Evolutionary conservation across 2,797 vertebrate genomes (phyloP).

Genomic region (Allobates femoralis): DNA sequence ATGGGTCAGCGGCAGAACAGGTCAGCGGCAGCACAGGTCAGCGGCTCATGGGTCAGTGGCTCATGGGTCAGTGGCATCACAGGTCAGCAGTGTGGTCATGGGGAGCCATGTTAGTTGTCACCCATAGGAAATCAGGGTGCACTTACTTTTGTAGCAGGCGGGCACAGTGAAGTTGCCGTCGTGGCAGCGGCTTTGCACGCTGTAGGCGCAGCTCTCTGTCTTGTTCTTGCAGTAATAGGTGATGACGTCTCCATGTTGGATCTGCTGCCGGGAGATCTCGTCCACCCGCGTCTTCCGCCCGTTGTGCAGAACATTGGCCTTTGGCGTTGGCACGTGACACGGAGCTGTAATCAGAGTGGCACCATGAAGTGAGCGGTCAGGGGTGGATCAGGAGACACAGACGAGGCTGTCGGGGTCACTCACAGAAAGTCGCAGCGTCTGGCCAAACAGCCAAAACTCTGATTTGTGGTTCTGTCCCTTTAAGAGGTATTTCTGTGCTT

Average conservation of each 20-base stretch:
- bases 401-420: too few species aligned
- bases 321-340: conserved; percentile 81
- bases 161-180: conserved; percentile 82
- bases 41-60: too few species aligned
- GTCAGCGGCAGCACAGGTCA: too few species aligned
- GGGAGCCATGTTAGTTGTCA: background rate
- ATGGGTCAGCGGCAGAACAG: too few species aligned
- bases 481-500: too few species aligned
- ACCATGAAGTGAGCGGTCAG: background rate
- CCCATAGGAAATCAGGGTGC: background rate
- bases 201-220: conserved; percentile 82
- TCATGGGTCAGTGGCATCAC: too few species aligned
- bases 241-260: conserved; percentile 80
- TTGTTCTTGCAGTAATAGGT: conserved; percentile 87
- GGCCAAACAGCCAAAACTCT: too few species aligned
- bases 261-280: conserved; percentile 79
- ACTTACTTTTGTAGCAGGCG: conserved; percentile 84
- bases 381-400: too few species aligned
- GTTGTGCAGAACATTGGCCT: conserved; percentile 84
- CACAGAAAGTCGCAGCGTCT: too few species aligned
- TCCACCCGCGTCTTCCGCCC: conserved; percentile 80
- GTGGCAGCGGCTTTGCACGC: conserved; percentile 75
- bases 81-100: too few species aligned
- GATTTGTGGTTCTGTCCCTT: too few species aligned
- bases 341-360: conserved; percentile 76